Evolutionary conservation across 2,888 invertebrate species (phyloP).

Genomic region (Leptinotarsa juncta): DNA sequence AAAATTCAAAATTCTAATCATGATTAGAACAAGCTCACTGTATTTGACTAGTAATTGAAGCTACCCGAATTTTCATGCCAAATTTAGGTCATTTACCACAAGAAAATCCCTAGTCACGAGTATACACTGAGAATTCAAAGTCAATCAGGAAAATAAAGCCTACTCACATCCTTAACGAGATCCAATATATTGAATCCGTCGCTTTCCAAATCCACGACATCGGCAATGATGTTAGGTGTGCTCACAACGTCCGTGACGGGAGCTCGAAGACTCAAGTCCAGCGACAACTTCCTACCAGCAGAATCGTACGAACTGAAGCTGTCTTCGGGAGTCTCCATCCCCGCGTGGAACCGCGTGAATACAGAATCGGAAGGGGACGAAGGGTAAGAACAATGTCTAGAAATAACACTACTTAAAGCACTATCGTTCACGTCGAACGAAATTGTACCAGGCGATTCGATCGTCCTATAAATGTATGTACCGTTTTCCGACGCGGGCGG

Average conservation of each 20-base stretch:
- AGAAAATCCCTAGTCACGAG: too few species aligned
- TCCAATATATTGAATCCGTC: conserved; percentile 60
- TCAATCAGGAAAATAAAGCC: background rate
- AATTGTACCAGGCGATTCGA: conserved; percentile 16
- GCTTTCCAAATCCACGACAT: conserved; percentile 60
- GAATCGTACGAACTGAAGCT: conserved; percentile 39
- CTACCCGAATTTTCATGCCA: too few species aligned
- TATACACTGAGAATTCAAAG: too few species aligned
- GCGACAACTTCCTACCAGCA: conserved; percentile 23
- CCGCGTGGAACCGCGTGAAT: background rate
- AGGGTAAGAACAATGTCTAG: conserved; percentile 46
- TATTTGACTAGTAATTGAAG: too few species aligned
- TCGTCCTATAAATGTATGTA: conserved; percentile 37
- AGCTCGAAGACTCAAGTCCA: conserved; percentile 24
- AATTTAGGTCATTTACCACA: too few species aligned
- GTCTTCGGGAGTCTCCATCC: conserved; percentile 42
- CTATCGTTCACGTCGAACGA: conserved; percentile 42
- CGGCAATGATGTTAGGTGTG: conserved; percentile 66
- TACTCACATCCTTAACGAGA: conserved; percentile 56
- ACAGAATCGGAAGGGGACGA: conserved; percentile 41
- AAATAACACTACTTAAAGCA: conserved; percentile 50
- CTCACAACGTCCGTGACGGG: conserved; percentile 48
- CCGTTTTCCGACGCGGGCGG: conserved; percentile 33
- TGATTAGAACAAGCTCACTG: too few species aligned
- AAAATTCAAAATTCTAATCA: too few species aligned